Conservation (phyloP, 1,140 invertebrate genomes). For the Zaprionus capensis region DNA sequence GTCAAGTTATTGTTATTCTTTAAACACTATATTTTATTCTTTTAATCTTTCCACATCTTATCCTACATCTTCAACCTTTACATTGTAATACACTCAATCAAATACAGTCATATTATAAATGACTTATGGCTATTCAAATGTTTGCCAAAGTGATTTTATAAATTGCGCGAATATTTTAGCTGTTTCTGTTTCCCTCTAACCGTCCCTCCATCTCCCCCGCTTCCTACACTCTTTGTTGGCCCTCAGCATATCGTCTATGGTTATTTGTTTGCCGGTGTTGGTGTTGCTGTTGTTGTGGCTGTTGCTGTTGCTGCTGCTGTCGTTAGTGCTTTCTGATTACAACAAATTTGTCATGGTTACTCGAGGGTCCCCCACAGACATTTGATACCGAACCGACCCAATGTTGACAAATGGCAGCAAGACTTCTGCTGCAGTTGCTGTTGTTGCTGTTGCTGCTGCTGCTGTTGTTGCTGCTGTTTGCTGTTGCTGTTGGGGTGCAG, state of each 20-base stretch:
- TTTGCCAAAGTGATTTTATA: conserved; percentile 37
- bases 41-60: too few species aligned
- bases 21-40: too few species aligned
- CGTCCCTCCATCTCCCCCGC: neutral
- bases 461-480: conserved; percentile 28
- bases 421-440: conserved; percentile 12
- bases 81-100: too few species aligned
- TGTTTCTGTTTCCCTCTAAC: neutral
- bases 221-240: conserved; percentile 20
- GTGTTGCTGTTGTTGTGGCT: conserved; percentile 14
- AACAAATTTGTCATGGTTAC: conserved; percentile 66
- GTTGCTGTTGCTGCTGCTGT: conserved; percentile 15
- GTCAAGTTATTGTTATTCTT: too few species aligned
- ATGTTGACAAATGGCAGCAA: conserved; percentile 74
- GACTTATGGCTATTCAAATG: conserved; percentile 16
- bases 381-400: conserved; percentile 65
- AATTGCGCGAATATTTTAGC: conserved; percentile 32
- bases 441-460: conserved; percentile 22
- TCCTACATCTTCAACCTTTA: too few species aligned
- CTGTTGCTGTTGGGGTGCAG: conserved; percentile 27
- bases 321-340: conserved; percentile 59
- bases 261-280: conserved; percentile 26
- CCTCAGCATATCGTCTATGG: conserved; percentile 17
- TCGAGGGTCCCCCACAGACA: conserved; percentile 55
- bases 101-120: neutral